These are phyloP conservation scores for Equus quagga DNA, from an alignment of 2,113 vertebrate species.

Conservation along the genomic window DNA sequence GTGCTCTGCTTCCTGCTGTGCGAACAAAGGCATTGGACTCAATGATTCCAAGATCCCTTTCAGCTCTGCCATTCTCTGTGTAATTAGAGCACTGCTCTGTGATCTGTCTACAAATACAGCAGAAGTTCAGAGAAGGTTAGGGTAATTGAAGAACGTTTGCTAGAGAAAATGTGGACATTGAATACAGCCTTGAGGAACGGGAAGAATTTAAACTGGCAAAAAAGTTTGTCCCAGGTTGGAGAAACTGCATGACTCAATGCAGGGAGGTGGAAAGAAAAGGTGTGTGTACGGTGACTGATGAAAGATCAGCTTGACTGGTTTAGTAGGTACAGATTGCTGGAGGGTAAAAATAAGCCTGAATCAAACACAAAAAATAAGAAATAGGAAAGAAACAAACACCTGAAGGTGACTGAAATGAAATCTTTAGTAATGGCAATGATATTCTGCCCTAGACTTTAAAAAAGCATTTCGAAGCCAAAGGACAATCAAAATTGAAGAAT, in stretches of 20 bases:
- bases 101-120: not conserved
- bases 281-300: constrained; percentile 28
- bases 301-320: not conserved
- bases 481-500: not conserved
- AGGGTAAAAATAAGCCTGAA: constrained; percentile 48
- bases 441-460: constrained; percentile 29
- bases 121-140: constrained; percentile 44
- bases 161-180: constrained; percentile 39
- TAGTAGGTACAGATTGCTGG: not conserved
- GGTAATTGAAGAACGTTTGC: constrained; percentile 47
- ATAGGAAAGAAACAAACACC: constrained; percentile 59
- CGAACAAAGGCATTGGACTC: not conserved
- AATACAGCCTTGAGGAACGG: constrained; percentile 47
- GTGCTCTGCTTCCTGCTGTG: not conserved
- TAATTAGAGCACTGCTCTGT: constrained; percentile 23
- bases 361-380: constrained; percentile 68
- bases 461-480: constrained; percentile 39
- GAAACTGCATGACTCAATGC: constrained; percentile 29
- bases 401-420: constrained; percentile 69
- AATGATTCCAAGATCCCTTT: not conserved
- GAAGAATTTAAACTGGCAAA: constrained; percentile 37
- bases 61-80: not conserved
- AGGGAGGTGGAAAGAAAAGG: not conserved
- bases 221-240: constrained; percentile 38
- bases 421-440: constrained; percentile 31